A percentile compares a stretch with the other conserved stretches of the same genome.
These are phyloP conservation scores for Aurelia coerulea DNA, from an alignment of 30 jellyfish, hydroid and myxozoan species.

Conservation along the genomic window DNA sequence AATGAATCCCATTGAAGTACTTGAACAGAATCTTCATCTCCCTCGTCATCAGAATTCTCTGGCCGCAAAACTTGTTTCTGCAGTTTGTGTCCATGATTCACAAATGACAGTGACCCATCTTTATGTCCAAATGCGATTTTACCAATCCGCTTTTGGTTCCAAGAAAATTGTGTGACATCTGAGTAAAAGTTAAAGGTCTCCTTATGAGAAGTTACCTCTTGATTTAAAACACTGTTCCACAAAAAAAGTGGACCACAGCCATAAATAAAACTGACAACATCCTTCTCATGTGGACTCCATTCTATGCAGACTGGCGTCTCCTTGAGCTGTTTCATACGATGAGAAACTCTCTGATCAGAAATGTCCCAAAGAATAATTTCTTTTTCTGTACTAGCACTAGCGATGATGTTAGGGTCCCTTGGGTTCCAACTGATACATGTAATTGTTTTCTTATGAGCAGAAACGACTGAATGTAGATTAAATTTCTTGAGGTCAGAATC, in stretches of 20 bases:
- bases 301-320: conserved; percentile 59
- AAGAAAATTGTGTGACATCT: conserved; percentile 59
- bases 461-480: conserved; percentile 75
- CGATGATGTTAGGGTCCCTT: conserved; percentile 49
- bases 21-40: conserved; percentile 67
- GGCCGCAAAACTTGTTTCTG: conserved; percentile 70
- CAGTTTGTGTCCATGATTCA: conserved; percentile 60
- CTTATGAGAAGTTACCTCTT: conserved; percentile 36
- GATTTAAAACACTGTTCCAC: conserved; percentile 50
- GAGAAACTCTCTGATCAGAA: conserved; percentile 56
- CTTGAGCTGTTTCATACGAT: conserved; percentile 41
- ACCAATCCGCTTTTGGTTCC: conserved; percentile 58
- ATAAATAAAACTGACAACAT: conserved; percentile 43
- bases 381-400: conserved; percentile 76
- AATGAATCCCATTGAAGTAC: conserved; percentile 79
- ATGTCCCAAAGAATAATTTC: conserved; percentile 79
- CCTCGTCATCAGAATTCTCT: conserved; percentile 33
- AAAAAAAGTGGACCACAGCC: conserved; percentile 67
- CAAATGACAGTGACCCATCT: conserved; percentile 74
- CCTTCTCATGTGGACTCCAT: conserved; percentile 79
- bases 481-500: conserved; percentile 42
- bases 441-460: conserved; percentile 84
- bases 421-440: conserved; percentile 80
- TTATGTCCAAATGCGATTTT: conserved; percentile 77
- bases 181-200: conserved; percentile 54